Evolutionary conservation across 1,140 invertebrate species (phyloP).

Genomic region (Leptonema lineaticorne): DNA sequence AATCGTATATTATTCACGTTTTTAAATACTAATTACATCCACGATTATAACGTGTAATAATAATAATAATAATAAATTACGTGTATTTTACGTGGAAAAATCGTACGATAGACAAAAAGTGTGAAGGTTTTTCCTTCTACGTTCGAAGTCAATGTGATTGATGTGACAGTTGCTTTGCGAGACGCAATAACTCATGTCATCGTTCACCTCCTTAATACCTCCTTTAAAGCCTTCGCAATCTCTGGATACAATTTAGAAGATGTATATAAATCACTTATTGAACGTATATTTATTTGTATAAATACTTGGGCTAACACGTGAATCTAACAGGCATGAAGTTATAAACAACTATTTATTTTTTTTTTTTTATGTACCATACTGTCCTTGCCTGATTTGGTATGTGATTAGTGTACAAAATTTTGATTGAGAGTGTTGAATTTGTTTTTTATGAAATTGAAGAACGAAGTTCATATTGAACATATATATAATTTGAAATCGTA

Average conservation of each 20-base stretch:
- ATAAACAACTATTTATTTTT: too few relatives aligned
- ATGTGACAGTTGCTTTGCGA: constrained; percentile 17
- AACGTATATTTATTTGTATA: background rate
- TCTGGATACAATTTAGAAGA: constrained; percentile 18
- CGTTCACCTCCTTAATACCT: constrained; percentile 27
- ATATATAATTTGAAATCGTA: too few relatives aligned
- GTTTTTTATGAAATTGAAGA: too few relatives aligned
- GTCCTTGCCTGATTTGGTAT: too few relatives aligned
- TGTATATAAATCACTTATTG: constrained; percentile 29
- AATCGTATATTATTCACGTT: background rate
- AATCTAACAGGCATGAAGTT: too few relatives aligned
- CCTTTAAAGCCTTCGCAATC: constrained; percentile 29
- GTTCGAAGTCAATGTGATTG: constrained; percentile 5
- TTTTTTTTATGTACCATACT: too few relatives aligned
- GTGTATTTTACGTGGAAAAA: constrained; percentile 18
- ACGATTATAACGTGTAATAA: background rate
- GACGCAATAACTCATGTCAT: constrained; percentile 29
- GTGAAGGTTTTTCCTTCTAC: constrained; percentile 23
- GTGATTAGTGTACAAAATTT: too few relatives aligned
- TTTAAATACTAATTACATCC: background rate
- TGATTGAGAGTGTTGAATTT: too few relatives aligned
- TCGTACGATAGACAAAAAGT: constrained; percentile 23
- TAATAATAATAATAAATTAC: background rate
- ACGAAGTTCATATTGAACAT: too few relatives aligned
- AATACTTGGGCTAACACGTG: background rate